These are phyloP conservation scores for Excalfactoria chinensis DNA, from an alignment of 2,113 vertebrate species.

Conservation along the genomic window DNA sequence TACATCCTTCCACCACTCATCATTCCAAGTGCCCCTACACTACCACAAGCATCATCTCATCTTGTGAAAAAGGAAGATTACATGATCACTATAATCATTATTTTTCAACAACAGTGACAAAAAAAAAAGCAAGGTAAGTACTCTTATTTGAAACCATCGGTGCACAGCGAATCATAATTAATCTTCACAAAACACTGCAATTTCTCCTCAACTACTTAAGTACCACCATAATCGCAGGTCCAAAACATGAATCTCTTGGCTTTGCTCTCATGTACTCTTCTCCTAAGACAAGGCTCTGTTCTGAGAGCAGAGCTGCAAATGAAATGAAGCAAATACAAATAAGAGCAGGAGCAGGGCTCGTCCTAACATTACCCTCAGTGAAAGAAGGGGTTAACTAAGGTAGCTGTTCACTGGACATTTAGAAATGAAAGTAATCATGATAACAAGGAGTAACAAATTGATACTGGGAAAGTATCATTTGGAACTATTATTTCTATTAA, in stretches of 20 bases:
- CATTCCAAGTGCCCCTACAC: conserved; percentile 27
- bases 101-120: conserved; percentile 53
- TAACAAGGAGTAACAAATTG: neutral
- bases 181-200: neutral
- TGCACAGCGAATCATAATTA: conserved; percentile 45
- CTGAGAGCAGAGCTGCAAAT: neutral
- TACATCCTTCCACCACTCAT: conserved; percentile 54
- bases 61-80: conserved; percentile 15
- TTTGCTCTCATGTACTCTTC: neutral
- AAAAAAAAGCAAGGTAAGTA: conserved; percentile 32
- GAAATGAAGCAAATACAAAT: neutral
- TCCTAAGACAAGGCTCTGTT: neutral
- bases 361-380: neutral
- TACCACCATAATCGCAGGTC: conserved; percentile 2
- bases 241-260: conserved; percentile 32
- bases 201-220: conserved; percentile 28
- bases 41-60: conserved; percentile 43
- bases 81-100: conserved; percentile 59
- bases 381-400: neutral
- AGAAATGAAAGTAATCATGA: neutral
- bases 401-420: neutral
- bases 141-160: conserved; percentile 23
- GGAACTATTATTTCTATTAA: conserved; percentile 45
- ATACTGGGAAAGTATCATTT: neutral
- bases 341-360: neutral